These are phyloP conservation scores for Deladenus siricidicola DNA, from an alignment of 2,888 invertebrate species.

Conservation along the genomic window DNA sequence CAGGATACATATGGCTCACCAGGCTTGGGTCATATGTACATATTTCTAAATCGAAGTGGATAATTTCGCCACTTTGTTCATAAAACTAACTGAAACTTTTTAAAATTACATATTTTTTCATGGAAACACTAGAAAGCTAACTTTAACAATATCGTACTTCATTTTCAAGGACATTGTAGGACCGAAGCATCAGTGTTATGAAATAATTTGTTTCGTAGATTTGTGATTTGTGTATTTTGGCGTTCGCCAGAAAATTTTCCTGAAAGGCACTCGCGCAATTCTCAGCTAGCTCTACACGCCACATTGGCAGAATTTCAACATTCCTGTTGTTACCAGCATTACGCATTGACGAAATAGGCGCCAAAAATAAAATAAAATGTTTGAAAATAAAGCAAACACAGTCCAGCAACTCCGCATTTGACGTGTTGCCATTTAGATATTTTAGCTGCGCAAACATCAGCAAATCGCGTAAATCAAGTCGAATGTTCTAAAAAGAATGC, in stretches of 20 bases:
- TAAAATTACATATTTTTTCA: too few species aligned
- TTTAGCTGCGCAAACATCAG: constrained; percentile 23
- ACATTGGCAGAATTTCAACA: constrained; percentile 17
- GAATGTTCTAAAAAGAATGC: not conserved
- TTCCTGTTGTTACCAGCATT: too few species aligned
- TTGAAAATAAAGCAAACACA: constrained; percentile 22
- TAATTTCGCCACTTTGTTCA: too few species aligned
- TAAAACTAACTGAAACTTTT: too few species aligned
- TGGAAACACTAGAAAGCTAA: too few species aligned
- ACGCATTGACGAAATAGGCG: too few species aligned
- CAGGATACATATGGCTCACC: too few species aligned
- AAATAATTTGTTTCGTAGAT: not conserved
- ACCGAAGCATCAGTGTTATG: not conserved
- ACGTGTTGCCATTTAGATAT: constrained; percentile 9
- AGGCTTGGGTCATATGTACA: too few species aligned
- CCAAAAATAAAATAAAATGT: constrained; percentile 11
- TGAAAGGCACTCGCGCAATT: not conserved
- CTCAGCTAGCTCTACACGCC: constrained; percentile 18
- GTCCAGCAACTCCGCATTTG: constrained; percentile 10
- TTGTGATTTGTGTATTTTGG: not conserved
- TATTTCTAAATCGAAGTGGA: too few species aligned
- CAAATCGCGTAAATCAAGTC: constrained; percentile 11
- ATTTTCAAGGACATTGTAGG: not conserved
- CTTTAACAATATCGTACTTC: too few species aligned
- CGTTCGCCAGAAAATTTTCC: not conserved